Conservation (phyloP, 2,797 vertebrate genomes). For the Yasuhikotakia modesta region DNA sequence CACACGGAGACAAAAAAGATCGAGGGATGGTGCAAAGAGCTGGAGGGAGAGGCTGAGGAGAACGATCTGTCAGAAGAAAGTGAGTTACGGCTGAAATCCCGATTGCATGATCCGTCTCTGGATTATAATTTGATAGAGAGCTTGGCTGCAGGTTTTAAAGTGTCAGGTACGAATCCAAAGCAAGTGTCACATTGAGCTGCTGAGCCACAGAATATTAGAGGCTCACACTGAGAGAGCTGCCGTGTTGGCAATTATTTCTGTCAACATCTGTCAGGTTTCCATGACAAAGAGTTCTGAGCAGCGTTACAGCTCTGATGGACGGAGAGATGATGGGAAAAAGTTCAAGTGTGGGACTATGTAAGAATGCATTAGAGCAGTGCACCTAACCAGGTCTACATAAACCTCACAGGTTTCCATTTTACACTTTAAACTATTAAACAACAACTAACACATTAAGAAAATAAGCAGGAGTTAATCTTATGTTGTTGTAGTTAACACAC, state of each 20-base stretch:
- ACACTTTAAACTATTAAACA: neutral
- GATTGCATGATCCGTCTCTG: conserved; percentile 19
- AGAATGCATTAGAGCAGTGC: neutral
- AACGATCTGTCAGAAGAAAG: conserved; percentile 95
- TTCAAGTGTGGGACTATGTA: neutral
- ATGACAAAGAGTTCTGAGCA: conserved; percentile 7
- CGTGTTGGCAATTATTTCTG: conserved; percentile 36
- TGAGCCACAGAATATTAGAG: conserved; percentile 33
- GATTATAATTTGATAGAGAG: conserved; percentile 28
- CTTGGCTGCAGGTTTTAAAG: conserved; percentile 16
- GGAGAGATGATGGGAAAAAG: conserved; percentile 2
- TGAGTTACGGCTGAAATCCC: conserved; percentile 73
- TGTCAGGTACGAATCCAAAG: conserved; percentile 37
- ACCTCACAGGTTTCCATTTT: neutral
- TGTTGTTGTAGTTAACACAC: no score
- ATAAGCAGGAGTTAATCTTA: no score
- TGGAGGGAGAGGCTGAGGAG: conserved; percentile 97
- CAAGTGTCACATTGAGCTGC: conserved; percentile 24
- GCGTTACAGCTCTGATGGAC: neutral
- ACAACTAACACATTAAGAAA: no score
- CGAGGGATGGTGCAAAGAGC: conserved; percentile 97
- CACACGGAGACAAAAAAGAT: conserved; percentile 95
- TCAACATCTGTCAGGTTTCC: conserved; percentile 47
- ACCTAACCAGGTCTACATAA: neutral
- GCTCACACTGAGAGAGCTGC: conserved; percentile 32